Percentiles rank a stretch among this genome's conserved stretches.
Conservation (phyloP, 2,113 vertebrate genomes). For the Pluvialis apricaria region DNA sequence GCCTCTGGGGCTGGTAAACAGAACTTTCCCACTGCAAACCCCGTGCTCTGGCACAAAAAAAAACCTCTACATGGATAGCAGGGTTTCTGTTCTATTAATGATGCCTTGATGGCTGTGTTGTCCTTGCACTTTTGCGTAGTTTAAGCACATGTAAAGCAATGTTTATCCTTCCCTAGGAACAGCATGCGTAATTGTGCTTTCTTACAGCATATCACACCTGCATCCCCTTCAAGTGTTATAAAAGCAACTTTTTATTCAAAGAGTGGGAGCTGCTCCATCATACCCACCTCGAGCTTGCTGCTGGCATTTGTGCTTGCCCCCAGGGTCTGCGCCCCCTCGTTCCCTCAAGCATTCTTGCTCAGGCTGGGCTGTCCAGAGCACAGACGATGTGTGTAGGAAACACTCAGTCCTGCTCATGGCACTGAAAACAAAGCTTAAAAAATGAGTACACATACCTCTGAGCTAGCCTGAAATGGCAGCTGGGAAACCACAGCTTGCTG, state of each 20-base stretch:
- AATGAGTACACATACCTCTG: background rate
- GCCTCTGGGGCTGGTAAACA: background rate
- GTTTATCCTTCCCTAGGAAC: background rate
- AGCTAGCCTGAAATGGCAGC: background rate
- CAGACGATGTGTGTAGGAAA: background rate
- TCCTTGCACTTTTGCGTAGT: background rate
- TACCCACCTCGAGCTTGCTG: background rate
- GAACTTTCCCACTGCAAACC: background rate
- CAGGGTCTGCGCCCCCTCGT: background rate
- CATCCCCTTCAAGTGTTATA: background rate
- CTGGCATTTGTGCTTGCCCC: background rate
- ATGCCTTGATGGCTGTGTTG: background rate
- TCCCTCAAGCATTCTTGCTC: background rate
- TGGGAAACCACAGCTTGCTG: background rate
- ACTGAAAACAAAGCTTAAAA: background rate
- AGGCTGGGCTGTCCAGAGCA: background rate
- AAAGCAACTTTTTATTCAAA: background rate
- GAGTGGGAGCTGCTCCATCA: background rate
- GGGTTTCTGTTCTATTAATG: background rate
- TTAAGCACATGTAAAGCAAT: background rate
- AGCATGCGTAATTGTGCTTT: background rate
- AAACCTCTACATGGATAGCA: accelerated
- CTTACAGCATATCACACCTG: background rate
- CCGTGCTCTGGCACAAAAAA: accelerated
- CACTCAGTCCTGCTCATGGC: background rate